Evolutionary conservation across 2,113 vertebrate genomes (phyloP), one percentile per base, ranked within the genome.

Genomic region (Zeus faber): DNA sequence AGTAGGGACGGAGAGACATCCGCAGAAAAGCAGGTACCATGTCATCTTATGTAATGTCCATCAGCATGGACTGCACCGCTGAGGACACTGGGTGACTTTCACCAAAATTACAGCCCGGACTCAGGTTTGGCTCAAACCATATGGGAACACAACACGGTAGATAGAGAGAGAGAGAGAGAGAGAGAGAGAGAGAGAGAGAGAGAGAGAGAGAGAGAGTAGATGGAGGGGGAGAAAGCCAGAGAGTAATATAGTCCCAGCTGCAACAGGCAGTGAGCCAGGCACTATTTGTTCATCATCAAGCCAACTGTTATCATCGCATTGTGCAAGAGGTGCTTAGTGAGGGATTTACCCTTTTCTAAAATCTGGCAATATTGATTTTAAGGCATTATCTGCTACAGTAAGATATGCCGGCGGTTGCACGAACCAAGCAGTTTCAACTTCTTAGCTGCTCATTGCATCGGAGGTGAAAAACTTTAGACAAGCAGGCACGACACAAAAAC

Each of bases 1-100:
- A 60, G 58, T 43, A 66, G 6, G 64, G 58, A 69, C 37, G 1
- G 37, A 65, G 55, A 51, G 53, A 67, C 52, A 70, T 29, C 67
- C 31, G 23, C 48, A 70, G 57, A 54, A 77, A 76, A 82, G 70
- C 57, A 59, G 46, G 52, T 31, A 61, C 54, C 58, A 17, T 75
- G 69, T 70, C 52, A 63, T 74, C 20, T 31, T 67, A 68, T 78
- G 76, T 68, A 64, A 49, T 66, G 54, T 66, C 56, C 62, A 47
- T 57, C 72, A 53, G 58, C 13, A n/a, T n/a, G n/a, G n/a, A n/a
- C n/a, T n/a, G n/a, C n/a, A n/a, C n/a, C n/a, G n/a, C 20, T 39
- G 49, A 35, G 40, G 61, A 55, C 40, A 58, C 48, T 8, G 20
- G 4, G 13, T 11, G 53, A 47, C 63, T 44, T 37, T 1, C 4